These are phyloP conservation scores for Ectobius pallidus DNA, from an alignment of 2,888 invertebrate genomes.

Conservation along the genomic window DNA sequence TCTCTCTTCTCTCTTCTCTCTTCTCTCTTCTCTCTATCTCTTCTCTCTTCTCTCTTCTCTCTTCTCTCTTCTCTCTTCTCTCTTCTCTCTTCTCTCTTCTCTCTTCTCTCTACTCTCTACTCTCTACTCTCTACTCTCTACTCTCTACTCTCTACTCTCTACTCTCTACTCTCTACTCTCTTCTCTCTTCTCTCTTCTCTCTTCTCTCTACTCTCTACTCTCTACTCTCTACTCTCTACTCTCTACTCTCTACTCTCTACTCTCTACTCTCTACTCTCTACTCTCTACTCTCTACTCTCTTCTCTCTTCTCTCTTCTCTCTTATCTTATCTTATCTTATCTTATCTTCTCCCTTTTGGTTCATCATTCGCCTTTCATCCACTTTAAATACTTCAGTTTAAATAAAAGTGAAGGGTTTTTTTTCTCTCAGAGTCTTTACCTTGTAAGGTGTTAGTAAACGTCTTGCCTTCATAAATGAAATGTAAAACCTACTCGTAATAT, in stretches of 20 bases:
- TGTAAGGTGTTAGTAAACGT: too few relatives aligned
- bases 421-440: too few relatives aligned
- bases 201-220: background rate
- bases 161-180: too few relatives aligned
- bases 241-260: background rate
- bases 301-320: background rate
- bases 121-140: background rate
- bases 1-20: too few relatives aligned
- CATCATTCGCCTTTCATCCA: background rate
- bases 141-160: background rate
- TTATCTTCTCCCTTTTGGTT: background rate
- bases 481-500: too few relatives aligned
- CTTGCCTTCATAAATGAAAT: too few relatives aligned
- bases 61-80: too few relatives aligned
- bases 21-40: too few relatives aligned
- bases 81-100: too few relatives aligned
- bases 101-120: background rate
- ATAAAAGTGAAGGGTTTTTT: too few relatives aligned
- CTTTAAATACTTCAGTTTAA: background rate
- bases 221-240: background rate
- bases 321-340: background rate
- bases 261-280: background rate
- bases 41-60: too few relatives aligned
- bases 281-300: background rate
- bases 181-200: background rate